phyloP scores from a whole-genome alignment of 2,113 vertebrate genomes.

The Panurus biarmicus region DNA sequence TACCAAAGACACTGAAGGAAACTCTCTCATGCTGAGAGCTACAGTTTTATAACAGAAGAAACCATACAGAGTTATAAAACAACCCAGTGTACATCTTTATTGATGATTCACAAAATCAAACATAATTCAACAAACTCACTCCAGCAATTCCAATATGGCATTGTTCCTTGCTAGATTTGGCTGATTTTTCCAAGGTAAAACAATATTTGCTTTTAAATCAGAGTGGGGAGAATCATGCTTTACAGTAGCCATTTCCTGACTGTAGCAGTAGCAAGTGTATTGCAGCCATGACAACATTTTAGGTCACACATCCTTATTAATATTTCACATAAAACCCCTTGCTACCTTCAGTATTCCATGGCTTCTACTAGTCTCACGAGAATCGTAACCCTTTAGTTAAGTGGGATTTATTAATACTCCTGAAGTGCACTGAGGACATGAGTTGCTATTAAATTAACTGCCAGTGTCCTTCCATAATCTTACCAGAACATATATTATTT shows the following conservation, averaged over 20 bases:
- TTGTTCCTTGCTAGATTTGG: background rate
- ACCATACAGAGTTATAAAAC: background rate
- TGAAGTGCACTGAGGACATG: background rate
- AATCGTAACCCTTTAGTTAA: background rate
- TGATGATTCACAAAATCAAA: slow-evolving; percentile 22
- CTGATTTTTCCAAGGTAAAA: background rate
- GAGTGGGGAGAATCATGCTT: background rate
- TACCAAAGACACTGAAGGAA: background rate
- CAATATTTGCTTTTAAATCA: background rate
- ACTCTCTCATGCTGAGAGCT: background rate
- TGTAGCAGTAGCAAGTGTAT: background rate
- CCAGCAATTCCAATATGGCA: background rate
- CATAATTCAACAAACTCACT: background rate
- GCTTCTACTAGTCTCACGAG: background rate
- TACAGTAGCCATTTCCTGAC: background rate
- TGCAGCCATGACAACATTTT: background rate
- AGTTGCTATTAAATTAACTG: background rate
- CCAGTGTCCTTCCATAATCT: background rate
- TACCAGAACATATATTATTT: background rate
- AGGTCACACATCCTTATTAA: background rate
- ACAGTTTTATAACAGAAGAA: background rate
- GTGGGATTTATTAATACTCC: background rate
- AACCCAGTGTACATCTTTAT: slow-evolving; percentile 17
- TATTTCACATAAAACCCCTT: background rate
- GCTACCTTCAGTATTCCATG: background rate